Evolutionary conservation across 2,113 vertebrate genomes (phyloP).

Genomic region (Syngnathus floridae): DNA sequence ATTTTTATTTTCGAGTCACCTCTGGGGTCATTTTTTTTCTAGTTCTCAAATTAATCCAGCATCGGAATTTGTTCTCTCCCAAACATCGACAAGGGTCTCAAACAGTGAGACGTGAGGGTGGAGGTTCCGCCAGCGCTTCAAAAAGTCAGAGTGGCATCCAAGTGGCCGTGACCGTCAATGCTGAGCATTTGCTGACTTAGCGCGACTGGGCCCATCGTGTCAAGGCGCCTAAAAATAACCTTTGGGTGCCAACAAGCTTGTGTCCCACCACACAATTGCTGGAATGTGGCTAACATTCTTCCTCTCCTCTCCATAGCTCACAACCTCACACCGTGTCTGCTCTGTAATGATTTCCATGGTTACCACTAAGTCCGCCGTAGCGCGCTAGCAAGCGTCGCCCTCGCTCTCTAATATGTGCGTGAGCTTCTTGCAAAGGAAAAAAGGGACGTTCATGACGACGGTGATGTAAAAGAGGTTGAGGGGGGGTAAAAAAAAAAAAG

Average conservation of each 20-base stretch:
- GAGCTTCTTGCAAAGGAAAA: constrained; percentile 23
- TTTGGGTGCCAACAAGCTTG: not conserved
- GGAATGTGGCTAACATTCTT: constrained; percentile 36
- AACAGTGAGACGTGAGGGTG: no score
- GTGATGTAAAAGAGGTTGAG: not conserved
- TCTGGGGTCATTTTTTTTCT: no score
- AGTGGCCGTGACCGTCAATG: no score
- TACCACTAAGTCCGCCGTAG: constrained; percentile 69
- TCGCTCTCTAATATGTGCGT: constrained; percentile 7
- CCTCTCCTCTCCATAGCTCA: not conserved
- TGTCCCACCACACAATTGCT: not conserved
- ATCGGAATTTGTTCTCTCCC: no score
- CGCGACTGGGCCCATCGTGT: not conserved
- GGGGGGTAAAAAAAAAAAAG: not conserved
- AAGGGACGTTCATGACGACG: not conserved
- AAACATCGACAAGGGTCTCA: no score
- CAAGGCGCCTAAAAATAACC: not conserved
- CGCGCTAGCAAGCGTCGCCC: constrained; percentile 60
- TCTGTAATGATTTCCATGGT: constrained; percentile 79
- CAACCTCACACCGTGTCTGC: constrained; percentile 56
- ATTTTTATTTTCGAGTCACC: no score
- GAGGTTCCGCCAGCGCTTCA: not conserved
- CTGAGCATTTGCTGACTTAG: not conserved
- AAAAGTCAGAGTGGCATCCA: not conserved
- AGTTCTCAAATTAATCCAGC: no score